These are phyloP conservation scores for Odocoileus hemionus DNA, from an alignment of 2,113 vertebrate species.

Conservation along the genomic window DNA sequence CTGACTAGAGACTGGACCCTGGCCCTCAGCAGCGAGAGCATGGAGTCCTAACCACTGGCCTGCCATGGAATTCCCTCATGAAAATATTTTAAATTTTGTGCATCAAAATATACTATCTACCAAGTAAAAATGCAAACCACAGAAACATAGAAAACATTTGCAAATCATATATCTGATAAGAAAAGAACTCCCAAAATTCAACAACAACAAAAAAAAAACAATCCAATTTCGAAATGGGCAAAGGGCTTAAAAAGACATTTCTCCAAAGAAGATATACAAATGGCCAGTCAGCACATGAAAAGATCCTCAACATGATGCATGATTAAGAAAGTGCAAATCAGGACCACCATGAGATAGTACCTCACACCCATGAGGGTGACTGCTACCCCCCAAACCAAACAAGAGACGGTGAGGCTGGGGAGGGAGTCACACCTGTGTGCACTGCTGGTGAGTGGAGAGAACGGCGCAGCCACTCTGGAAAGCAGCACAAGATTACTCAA, in stretches of 20 bases:
- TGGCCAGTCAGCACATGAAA: neutral
- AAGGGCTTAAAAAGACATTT: neutral
- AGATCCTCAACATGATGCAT: neutral
- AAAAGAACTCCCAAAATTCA: neutral
- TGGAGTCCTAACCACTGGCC: neutral
- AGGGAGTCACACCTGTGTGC: accelerated
- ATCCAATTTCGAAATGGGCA: neutral
- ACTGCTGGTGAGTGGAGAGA: accelerated
- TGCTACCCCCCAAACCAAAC: no score
- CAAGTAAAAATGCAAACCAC: neutral
- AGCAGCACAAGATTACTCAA: neutral
- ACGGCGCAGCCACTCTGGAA: neutral
- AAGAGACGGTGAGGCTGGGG: accelerated
- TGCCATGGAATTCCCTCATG: neutral
- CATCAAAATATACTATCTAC: neutral
- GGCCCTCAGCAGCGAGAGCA: neutral
- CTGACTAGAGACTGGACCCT: neutral
- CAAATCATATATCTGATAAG: neutral
- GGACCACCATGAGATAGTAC: neutral
- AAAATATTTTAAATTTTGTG: neutral
- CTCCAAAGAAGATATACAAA: neutral
- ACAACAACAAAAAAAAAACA: neutral
- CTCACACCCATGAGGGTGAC: accelerated
- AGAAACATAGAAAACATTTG: neutral
- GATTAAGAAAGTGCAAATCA: neutral